Evolutionary conservation across 1,140 invertebrate species (phyloP), one percentile per base, ranked within the genome.

Genomic region (Dendrolimus punctatus): DNA sequence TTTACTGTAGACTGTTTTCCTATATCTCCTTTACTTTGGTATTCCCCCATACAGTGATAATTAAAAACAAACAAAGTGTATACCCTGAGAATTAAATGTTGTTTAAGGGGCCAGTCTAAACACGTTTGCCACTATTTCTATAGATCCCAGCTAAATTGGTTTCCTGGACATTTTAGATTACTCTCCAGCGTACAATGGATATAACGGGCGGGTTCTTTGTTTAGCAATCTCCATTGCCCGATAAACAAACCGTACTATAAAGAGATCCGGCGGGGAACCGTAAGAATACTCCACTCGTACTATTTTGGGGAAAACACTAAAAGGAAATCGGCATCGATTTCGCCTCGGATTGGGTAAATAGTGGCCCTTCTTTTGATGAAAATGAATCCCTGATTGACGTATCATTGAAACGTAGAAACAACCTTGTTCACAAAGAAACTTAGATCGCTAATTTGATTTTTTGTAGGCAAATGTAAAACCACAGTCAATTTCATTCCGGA

Each of bases 211-310:
- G 45, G 62, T 53, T 71, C 68, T 69, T 71, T 70, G 63, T 67
- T 68, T 60, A 60, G 54, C 60, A 67, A 71, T 70, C 64, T 72
- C 63, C 57, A 69, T 69, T 71, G 59, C 62, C 64, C 64, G 62
- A 74, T 76, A 78, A 76, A 74, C 69, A 76, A 71, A 73, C 68
- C 60, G 61, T 73, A 68, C 62, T 64, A 71, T 74, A 76, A 71
- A 68, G 63, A 66, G 66, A 64, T 73, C 64, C 71, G 57, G 50
- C 55, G 54, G 65, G 9, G 73, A 73, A 62, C 69, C 57, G 61
- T 75, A 67, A 71, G 54, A 56, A 41, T 45, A 51, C 51, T 38
- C 44, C 41, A 51, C 8, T 39, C 6, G 5, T 49, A 49, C 62
- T 72, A 62, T 72, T 71, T 76, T 64, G 68, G 72, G 67, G 69